Percentiles rank a stretch among this genome's conserved stretches.
Conservation (phyloP, 2,113 vertebrate genomes). For the Alexandromys fortis region DNA sequence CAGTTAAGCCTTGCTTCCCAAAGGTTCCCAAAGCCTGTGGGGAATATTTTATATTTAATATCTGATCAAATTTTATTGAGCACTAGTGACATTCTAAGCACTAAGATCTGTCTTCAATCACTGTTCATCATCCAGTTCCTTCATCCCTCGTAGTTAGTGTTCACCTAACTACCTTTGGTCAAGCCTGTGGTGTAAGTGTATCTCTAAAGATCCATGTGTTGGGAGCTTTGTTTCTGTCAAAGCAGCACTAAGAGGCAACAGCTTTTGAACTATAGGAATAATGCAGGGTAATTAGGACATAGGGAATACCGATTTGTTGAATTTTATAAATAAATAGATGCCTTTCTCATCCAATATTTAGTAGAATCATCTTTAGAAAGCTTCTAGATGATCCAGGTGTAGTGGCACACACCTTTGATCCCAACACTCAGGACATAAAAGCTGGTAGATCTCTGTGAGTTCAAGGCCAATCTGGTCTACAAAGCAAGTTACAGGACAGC, state of each 20-base stretch:
- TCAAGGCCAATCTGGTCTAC: neutral
- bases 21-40: neutral
- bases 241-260: neutral
- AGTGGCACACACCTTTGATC: neutral
- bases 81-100: neutral
- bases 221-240: neutral
- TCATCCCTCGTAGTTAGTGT: neutral
- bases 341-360: slow-evolving; percentile 20
- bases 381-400: neutral
- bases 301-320: neutral
- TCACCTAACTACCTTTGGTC: neutral
- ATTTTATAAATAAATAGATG: slow-evolving; percentile 18
- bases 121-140: neutral
- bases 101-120: slow-evolving; percentile 2
- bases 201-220: neutral
- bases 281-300: neutral
- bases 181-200: neutral
- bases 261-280: neutral
- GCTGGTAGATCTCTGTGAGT: neutral
- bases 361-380: neutral
- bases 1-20: neutral
- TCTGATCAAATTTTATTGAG: neutral
- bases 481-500: neutral
- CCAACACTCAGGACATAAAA: neutral
- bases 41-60: neutral